These are phyloP conservation scores for Cercocebus atys DNA, from an alignment of 2,113 vertebrate species.

Conservation along the genomic window DNA sequence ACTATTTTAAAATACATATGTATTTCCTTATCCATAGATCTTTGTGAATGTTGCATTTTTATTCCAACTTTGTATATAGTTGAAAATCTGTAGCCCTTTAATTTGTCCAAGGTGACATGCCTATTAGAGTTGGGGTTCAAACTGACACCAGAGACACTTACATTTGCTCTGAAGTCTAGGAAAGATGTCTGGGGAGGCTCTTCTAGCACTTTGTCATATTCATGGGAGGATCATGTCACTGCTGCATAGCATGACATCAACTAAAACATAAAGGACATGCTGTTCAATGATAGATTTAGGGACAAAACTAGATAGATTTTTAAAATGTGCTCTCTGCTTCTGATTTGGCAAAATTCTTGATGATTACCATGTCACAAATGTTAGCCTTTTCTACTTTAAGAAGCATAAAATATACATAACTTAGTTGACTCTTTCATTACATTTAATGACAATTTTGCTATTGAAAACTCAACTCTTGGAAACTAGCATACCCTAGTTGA, in stretches of 20 bases:
- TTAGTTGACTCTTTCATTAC: not conserved
- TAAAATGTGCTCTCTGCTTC: not conserved
- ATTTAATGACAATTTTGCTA: not conserved
- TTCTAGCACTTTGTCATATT: not conserved
- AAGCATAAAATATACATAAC: not conserved
- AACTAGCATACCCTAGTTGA: not conserved
- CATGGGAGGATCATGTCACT: not conserved
- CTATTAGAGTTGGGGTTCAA: not conserved
- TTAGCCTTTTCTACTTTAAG: not conserved
- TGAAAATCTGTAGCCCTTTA: not conserved
- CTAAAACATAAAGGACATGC: not conserved
- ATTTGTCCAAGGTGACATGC: not conserved
- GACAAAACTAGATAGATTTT: not conserved
- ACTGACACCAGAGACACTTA: not conserved
- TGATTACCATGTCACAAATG: not conserved
- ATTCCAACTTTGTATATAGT: not conserved
- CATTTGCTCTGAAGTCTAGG: not conserved
- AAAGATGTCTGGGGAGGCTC: not conserved
- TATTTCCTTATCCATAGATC: not conserved
- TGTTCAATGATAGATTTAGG: not conserved
- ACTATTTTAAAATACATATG: not conserved
- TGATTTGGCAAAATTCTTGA: not conserved
- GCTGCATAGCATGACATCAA: not conserved
- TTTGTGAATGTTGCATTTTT: not conserved
- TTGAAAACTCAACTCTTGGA: slow-evolving; percentile 17